Percentiles rank a stretch among this genome's conserved stretches.
Evolutionary conservation across 2,113 vertebrate species (phyloP).

Genomic region (Lutjanus erythropterus): DNA sequence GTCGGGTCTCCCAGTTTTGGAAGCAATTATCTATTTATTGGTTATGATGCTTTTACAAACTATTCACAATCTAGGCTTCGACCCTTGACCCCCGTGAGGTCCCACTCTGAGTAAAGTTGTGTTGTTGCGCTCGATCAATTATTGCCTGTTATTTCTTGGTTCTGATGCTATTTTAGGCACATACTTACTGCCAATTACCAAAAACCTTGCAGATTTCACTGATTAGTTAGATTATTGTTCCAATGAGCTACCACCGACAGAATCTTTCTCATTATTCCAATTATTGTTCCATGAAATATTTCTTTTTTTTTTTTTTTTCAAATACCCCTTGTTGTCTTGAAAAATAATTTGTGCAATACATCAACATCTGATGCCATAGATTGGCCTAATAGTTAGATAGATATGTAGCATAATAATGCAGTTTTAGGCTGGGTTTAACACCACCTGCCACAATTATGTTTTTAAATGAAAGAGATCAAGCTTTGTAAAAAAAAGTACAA

Average conservation of each 20-base stretch:
- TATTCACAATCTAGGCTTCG: not conserved
- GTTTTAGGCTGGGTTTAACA: not conserved
- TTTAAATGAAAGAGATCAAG: conserved; percentile 4
- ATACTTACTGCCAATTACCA: not conserved
- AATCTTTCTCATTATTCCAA: too few species aligned
- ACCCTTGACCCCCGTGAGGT: not conserved
- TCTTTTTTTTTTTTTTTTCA: not conserved
- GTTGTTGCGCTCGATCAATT: not conserved
- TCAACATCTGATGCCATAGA: not conserved
- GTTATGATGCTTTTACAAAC: conserved; percentile 19
- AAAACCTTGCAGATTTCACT: not conserved
- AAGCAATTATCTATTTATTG: too few species aligned
- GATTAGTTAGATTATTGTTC: not conserved
- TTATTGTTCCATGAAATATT: not conserved
- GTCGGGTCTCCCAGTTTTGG: too few species aligned
- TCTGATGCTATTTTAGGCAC: not conserved
- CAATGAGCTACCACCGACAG: not conserved
- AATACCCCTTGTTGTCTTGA: not conserved
- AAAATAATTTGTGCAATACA: not conserved
- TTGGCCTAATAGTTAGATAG: not conserved
- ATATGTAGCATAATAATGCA: not conserved
- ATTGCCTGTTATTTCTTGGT: not conserved
- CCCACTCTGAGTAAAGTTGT: not conserved
- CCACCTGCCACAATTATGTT: not conserved
- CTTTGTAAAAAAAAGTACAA: not conserved